A percentile compares a stretch with the other conserved stretches of the same genome.
Conservation (phyloP, 2,888 invertebrate species). For the Dryococelus australis region DNA sequence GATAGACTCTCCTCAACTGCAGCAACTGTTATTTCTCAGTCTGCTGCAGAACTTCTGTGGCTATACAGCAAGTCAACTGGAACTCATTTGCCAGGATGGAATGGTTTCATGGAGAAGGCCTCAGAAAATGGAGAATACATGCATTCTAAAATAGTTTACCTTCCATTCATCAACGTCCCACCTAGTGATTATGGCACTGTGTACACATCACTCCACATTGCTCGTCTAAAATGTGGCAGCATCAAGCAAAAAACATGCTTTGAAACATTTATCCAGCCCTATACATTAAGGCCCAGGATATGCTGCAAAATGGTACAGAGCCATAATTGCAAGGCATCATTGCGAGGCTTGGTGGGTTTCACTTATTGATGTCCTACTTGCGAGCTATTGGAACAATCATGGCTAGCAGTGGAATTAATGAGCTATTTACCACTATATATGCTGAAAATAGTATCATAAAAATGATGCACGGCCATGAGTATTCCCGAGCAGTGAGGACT, state of each 20-base stretch:
- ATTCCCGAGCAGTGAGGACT: conserved; percentile 24
- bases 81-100: conserved; percentile 45
- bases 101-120: conserved; percentile 47
- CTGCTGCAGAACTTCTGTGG: conserved; percentile 40
- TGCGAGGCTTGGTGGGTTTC: conserved; percentile 45
- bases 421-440: conserved; percentile 21
- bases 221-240: conserved; percentile 45
- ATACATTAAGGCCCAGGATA: conserved; percentile 52
- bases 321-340: conserved; percentile 40
- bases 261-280: conserved; percentile 54
- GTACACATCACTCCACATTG: conserved; percentile 44
- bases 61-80: conserved; percentile 41
- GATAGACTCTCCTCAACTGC: too few species aligned
- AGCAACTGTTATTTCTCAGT: too few species aligned
- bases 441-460: conserved; percentile 19
- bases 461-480: conserved; percentile 25
- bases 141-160: conserved; percentile 34
- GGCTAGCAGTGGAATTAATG: conserved; percentile 36
- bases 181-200: conserved; percentile 47
- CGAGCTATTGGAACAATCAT: conserved; percentile 38
- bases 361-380: conserved; percentile 42
- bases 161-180: conserved; percentile 42
- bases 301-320: conserved; percentile 47
- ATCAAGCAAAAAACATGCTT: conserved; percentile 48
- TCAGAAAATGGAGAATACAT: conserved; percentile 32